Evolutionary conservation across 92 coral and sea anemone genomes (phyloP).

Genomic region (Zoanthus solanderi): DNA sequence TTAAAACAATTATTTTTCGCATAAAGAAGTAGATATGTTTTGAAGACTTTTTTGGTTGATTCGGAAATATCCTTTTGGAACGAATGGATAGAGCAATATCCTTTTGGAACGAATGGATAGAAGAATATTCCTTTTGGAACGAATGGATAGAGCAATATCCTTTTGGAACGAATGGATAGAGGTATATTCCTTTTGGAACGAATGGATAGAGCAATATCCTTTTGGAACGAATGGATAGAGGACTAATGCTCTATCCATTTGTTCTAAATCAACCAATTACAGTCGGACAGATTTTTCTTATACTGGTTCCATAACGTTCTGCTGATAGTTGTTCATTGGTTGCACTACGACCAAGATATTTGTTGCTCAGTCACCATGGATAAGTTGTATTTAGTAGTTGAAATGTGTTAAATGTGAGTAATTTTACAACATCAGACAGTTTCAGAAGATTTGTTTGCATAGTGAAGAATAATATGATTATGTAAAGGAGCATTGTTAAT

Average conservation of each 20-base stretch:
- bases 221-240: background rate
- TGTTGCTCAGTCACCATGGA: conserved; percentile 38
- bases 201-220: too few species aligned
- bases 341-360: conserved; percentile 28
- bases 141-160: too few species aligned
- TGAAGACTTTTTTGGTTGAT: background rate
- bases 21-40: background rate
- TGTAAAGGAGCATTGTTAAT: conserved; percentile 28
- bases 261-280: background rate
- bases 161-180: too few species aligned
- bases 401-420: conserved; percentile 2
- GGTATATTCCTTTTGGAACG: background rate
- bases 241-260: background rate
- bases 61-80: too few species aligned
- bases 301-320: conserved; percentile 25
- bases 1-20: background rate
- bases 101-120: too few species aligned
- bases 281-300: background rate
- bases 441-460: conserved; percentile 18
- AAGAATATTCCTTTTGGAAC: too few species aligned
- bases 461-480: conserved; percentile 25
- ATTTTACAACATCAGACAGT: conserved; percentile 31
- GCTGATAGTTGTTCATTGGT: conserved; percentile 24
- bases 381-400: conserved; percentile 7
- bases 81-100: too few species aligned